Evolutionary conservation across 2,797 vertebrate genomes (phyloP), one percentile per base, ranked within the genome.

Genomic region (Sylvilagus floridanus): DNA sequence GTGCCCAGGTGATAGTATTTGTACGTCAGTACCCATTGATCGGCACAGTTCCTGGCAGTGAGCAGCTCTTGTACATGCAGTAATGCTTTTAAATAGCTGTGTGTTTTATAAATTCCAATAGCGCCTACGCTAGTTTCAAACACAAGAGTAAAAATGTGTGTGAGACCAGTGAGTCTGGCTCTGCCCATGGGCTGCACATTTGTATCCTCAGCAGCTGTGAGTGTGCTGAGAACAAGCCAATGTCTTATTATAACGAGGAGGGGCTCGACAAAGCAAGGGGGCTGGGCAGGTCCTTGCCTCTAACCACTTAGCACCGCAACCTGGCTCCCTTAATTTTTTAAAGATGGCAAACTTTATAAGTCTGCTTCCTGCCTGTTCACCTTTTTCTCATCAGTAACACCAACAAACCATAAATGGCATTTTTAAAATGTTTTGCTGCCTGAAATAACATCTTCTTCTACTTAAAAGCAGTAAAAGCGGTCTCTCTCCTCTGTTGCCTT

Each of bases 361-460:
- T 63, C 66, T 5, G 2, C 35, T 85, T 71, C 57, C 84, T 83
- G 35, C 50, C 42, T 32, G 26, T 73, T 68, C 60, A 83, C 57
- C 32, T 68, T 78, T 75, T 91, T 79, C 69, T 93, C 19, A 87
- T 92, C 57, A 22, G 82, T 69, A 84, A 96, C 71, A 85, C 82
- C 90, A 92, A 35, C 86, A 95, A 96, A 96, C 83, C 96, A 84
- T 77, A 95, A 87, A 66, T 88, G 76, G n/a, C 35, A 42, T 84
- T 88, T 88, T 72, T 63, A 84, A 93, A 94, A 93, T 93, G 79
- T 92, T 71, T 91, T 8, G 28, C 72, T 93, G 42, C 88, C 83
- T 52, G n/a, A 92, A 94, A 92, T 90, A 89, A 89, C 62, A 91
- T 83, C 95, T 90, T 90, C 60, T 91, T 95, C 96, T 73, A 94